Percentiles rank a stretch among this genome's conserved stretches.
phyloP scores from a whole-genome alignment of 1,140 invertebrate genomes.

The Papilio aristodemus region DNA sequence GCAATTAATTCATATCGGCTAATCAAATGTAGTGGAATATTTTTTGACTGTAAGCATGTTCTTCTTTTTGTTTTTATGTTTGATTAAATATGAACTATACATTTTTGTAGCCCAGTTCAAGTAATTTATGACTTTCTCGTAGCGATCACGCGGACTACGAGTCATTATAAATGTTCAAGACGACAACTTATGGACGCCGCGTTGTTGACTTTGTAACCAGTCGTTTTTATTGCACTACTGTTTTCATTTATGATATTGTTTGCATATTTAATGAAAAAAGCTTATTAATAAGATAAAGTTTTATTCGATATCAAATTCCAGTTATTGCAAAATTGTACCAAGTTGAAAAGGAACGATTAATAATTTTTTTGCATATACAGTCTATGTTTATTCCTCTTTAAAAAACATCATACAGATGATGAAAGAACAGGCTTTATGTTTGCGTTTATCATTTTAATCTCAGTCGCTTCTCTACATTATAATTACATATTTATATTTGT shows the following conservation, averaged over 20 bases:
- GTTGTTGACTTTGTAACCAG: not conserved
- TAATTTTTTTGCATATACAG: too few relatives aligned
- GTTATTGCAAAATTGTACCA: not conserved
- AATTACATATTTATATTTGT: not conserved
- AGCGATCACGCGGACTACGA: not conserved
- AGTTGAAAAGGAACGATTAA: not conserved
- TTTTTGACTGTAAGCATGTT: too few relatives aligned
- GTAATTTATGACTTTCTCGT: not conserved
- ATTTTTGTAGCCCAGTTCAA: not conserved
- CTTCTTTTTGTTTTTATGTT: too few relatives aligned
- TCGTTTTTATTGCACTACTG: not conserved
- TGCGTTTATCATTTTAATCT: not conserved
- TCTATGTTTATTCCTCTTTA: too few relatives aligned
- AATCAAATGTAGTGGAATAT: too few relatives aligned
- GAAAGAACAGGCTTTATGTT: not conserved
- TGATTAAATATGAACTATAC: not conserved
- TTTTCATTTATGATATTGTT: conserved; percentile 2
- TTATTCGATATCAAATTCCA: not conserved
- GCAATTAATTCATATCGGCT: too few relatives aligned
- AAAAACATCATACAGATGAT: too few relatives aligned
- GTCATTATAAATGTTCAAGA: not conserved
- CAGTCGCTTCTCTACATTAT: not conserved
- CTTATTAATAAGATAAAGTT: not conserved
- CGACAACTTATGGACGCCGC: not conserved
- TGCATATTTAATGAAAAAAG: not conserved